Evolutionary conservation across 1,140 invertebrate genomes (phyloP), one percentile per base, ranked within the genome.

Genomic region (Amyelois transitella): DNA sequence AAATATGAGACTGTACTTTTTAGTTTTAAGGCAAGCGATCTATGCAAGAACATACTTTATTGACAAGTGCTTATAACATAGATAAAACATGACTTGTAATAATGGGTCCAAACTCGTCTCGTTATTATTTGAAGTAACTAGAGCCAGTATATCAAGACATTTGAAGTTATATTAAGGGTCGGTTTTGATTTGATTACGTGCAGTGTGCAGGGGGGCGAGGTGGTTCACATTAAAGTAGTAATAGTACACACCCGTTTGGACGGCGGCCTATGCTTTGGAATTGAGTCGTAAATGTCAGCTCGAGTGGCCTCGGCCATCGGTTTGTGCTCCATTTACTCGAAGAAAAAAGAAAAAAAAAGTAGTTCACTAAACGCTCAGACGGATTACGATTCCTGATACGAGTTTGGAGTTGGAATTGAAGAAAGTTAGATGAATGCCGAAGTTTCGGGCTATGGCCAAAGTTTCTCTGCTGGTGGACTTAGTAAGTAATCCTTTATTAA

Each of bases 211-310:
- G 54, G 57, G 6, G 64, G 54, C 51, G 64, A 60, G 66, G 67
- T 51, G 72, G 80, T 24, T 69, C 80, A 70, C 53, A 73, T 74
- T 82, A 74, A 72, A 68, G 60, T 78, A 77, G 81, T 72, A 60
- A 58, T 38, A 61, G 60, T 68, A 72, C 61, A 65, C 60, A 70
- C 62, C 67, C 74, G 75, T 69, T 75, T 66, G 62, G 60, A 63
- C 70, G 64, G 67, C 76, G 72, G 72, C 71, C 64, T 70, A 67
- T 75, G 82, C 75, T 81, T 81, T 75, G 67, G 72, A 75, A 86
- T 87, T 82, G 77, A 87, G 84, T 84, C 81, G 79, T 87, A 87
- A 87, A 87, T 64, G 81, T 85, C 83, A 70, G 60, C 43, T 81
- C 69, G 68, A 81, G 77, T 80, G 77, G 66, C 60, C 75, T 68